Evolutionary conservation across 2,113 vertebrate genomes (phyloP).

Genomic region (Tetrax tetrax): DNA sequence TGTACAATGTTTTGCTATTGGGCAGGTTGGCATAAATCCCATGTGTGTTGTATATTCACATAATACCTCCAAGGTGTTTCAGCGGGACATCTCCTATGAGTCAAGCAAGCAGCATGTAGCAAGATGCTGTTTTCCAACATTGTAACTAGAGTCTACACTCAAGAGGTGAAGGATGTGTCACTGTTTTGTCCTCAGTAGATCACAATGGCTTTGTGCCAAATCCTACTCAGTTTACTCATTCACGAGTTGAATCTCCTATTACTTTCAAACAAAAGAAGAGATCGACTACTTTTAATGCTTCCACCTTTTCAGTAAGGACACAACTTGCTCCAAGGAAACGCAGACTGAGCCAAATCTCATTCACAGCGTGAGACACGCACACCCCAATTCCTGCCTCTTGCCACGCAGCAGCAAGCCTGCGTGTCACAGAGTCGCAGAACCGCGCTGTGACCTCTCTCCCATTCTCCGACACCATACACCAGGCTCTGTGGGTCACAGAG

Average conservation of each 20-base stretch:
- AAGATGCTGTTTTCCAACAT: background rate
- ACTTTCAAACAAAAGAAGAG: background rate
- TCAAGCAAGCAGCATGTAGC: background rate
- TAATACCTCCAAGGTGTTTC: background rate
- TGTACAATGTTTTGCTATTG: background rate
- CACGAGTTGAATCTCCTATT: background rate
- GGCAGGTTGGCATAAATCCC: background rate
- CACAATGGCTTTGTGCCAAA: background rate
- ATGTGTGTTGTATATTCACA: background rate
- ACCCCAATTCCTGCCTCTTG: background rate
- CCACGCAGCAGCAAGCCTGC: background rate
- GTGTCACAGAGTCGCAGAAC: background rate
- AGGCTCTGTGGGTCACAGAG: background rate
- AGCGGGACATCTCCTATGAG: background rate
- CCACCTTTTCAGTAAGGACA: background rate
- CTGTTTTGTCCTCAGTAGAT: background rate
- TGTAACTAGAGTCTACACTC: background rate
- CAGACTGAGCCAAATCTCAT: background rate
- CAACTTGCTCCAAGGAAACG: background rate
- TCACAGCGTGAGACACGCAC: rapidly evolving
- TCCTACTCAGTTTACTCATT: background rate
- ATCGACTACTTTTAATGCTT: background rate
- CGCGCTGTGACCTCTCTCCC: background rate
- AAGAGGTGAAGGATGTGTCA: background rate
- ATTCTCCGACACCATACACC: background rate